These are phyloP conservation scores for Antennarius striatus DNA, from an alignment of 2,113 vertebrate genomes.

Conservation along the genomic window DNA sequence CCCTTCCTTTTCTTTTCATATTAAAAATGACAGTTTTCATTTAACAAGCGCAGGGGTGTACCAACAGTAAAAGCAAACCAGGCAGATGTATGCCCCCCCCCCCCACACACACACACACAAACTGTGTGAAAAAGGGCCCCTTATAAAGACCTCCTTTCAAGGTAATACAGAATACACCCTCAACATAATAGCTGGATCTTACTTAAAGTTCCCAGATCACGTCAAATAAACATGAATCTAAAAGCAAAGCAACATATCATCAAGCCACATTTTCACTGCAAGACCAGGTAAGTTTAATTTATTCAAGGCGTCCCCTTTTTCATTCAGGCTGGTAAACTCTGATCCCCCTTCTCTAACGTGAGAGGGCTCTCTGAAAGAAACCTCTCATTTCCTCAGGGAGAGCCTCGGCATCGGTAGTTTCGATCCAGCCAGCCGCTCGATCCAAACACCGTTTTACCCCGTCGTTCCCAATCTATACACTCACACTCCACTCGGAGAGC, in stretches of 20 bases:
- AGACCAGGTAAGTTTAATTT: not conserved
- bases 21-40: too few relatives aligned
- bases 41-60: too few relatives aligned
- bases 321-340: not conserved
- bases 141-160: too few relatives aligned
- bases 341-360: not conserved
- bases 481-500: constrained; percentile 5
- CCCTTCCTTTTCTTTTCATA: too few relatives aligned
- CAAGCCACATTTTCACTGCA: not conserved
- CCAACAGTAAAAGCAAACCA: too few relatives aligned
- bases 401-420: not conserved
- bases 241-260: not conserved
- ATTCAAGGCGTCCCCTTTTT: constrained; percentile 32
- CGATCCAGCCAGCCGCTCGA: not conserved
- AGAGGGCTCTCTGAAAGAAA: constrained; percentile 28
- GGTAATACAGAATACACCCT: too few relatives aligned
- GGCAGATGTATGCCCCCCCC: too few relatives aligned
- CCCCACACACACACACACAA: too few relatives aligned
- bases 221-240: not conserved
- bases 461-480: constrained; percentile 1
- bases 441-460: not conserved
- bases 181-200: too few relatives aligned
- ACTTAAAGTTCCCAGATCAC: not conserved
- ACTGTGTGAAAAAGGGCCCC: too few relatives aligned
- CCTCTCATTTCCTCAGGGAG: constrained; percentile 11